phyloP scores from a whole-genome alignment of 2,888 invertebrate species.

The Sinotaia quadrata region DNA sequence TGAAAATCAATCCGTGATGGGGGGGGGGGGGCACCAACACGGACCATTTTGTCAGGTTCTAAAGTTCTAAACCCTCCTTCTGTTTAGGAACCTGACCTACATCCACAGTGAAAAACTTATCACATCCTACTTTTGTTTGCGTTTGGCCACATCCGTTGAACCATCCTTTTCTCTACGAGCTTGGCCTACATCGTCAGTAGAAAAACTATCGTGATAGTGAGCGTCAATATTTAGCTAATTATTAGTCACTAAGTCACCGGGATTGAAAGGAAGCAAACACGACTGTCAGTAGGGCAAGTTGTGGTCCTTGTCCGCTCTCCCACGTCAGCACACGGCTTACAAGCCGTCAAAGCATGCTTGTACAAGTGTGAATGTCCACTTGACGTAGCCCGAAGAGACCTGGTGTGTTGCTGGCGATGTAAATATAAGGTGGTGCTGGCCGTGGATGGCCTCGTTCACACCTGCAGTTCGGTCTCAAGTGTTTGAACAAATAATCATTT shows the following conservation, averaged over 20 bases:
- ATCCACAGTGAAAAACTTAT: too few relatives aligned
- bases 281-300: conserved; percentile 1
- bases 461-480: not conserved
- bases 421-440: not conserved
- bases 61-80: too few relatives aligned
- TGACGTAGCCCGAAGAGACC: not conserved
- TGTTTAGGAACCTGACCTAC: too few relatives aligned
- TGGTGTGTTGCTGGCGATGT: not conserved
- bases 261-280: conserved; percentile 5
- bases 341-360: not conserved
- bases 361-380: not conserved
- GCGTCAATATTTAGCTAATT: conserved; percentile 16
- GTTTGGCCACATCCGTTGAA: too few relatives aligned
- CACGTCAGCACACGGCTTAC: not conserved
- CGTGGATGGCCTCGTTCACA: not conserved
- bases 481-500: not conserved
- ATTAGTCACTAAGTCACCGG: conserved; percentile 6
- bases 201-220: not conserved
- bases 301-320: not conserved
- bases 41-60: too few relatives aligned
- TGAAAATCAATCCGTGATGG: too few relatives aligned
- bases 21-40: too few relatives aligned
- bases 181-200: not conserved
- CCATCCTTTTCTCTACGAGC: too few relatives aligned
- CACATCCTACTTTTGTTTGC: too few relatives aligned